These are phyloP conservation scores for Deroptyus accipitrinus DNA, from an alignment of 2,113 vertebrate genomes.

Conservation along the genomic window DNA sequence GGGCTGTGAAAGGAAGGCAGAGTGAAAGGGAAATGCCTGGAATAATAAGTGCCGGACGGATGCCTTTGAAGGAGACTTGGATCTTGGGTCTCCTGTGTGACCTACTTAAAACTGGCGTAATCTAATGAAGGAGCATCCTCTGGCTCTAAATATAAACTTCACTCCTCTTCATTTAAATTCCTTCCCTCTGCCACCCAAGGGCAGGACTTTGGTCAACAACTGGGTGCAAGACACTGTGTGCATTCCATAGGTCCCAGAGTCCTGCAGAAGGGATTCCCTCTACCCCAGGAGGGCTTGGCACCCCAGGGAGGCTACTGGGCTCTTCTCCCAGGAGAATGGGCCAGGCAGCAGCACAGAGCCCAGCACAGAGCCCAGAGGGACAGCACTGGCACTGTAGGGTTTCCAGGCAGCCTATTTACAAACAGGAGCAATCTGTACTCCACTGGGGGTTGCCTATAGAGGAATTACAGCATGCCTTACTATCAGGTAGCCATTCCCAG, in stretches of 20 bases:
- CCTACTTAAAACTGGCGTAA: constrained; percentile 56
- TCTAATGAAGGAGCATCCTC: constrained; percentile 54
- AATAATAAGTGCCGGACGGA: constrained; percentile 57
- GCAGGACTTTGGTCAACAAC: not conserved
- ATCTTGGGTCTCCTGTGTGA: constrained; percentile 55
- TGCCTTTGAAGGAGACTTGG: constrained; percentile 61
- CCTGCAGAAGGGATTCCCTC: not conserved
- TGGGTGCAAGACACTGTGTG: not conserved
- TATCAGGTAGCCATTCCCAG: not conserved
- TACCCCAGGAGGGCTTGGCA: fast-evolving
- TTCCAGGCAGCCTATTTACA: not conserved
- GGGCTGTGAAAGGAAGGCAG: constrained; percentile 6
- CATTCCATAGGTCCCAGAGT: not conserved
- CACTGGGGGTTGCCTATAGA: fast-evolving
- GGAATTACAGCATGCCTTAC: not conserved
- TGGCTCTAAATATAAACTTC: constrained; percentile 20
- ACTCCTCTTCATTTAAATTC: not conserved
- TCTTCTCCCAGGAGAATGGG: not conserved
- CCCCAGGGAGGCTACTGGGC: not conserved
- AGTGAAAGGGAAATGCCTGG: constrained; percentile 39
- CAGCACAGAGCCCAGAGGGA: not conserved
- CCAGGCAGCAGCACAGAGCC: not conserved
- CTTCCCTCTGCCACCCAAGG: not conserved
- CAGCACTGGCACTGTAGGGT: fast-evolving
- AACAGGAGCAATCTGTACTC: not conserved